These are phyloP conservation scores for Mesorhabditis spiculigera DNA, from an alignment of 2,888 invertebrate genomes.

Conservation along the genomic window DNA sequence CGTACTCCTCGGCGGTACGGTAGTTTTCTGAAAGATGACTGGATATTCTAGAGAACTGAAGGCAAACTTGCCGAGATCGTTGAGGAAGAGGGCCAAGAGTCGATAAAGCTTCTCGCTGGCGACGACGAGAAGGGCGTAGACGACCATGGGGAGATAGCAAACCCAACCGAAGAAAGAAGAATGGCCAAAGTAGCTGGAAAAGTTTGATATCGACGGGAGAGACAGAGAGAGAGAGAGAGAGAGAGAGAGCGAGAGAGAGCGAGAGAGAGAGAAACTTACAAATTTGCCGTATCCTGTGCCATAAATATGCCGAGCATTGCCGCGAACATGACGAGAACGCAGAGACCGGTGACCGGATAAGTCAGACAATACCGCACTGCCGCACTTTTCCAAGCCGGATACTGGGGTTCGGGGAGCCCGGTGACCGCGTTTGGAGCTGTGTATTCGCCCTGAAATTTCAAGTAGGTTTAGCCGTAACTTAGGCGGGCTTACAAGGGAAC, in stretches of 20 bases:
- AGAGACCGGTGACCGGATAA: conserved; percentile 78
- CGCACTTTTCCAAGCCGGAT: too few relatives aligned
- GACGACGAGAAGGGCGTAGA: conserved; percentile 83
- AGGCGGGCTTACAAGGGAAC: too few relatives aligned
- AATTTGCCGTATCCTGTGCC: conserved; percentile 78
- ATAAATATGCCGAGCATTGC: conserved; percentile 79
- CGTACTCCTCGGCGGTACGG: conserved; percentile 91
- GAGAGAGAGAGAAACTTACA: too few relatives aligned
- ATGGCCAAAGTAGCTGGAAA: conserved; percentile 58
- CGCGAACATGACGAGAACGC: conserved; percentile 76
- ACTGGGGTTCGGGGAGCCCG: conserved; percentile 78
- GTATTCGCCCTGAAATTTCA: conserved; percentile 70
- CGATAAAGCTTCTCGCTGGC: conserved; percentile 88
- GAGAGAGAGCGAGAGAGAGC: too few relatives aligned
- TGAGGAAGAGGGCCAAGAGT: conserved; percentile 86
- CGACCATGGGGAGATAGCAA: conserved; percentile 83
- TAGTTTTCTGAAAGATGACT: conserved; percentile 92
- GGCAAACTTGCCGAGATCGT: conserved; percentile 80
- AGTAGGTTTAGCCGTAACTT: too few relatives aligned
- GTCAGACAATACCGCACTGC: conserved; percentile 67
- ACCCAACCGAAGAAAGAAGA: conserved; percentile 74
- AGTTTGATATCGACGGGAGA: neutral
- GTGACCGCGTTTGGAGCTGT: conserved; percentile 81
- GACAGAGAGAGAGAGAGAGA: neutral
- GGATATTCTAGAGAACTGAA: too few relatives aligned